Percentiles rank a stretch among this genome's conserved stretches.
These are phyloP conservation scores for Ethmia dodecea DNA, from an alignment of 2,888 invertebrate species.

Conservation along the genomic window DNA sequence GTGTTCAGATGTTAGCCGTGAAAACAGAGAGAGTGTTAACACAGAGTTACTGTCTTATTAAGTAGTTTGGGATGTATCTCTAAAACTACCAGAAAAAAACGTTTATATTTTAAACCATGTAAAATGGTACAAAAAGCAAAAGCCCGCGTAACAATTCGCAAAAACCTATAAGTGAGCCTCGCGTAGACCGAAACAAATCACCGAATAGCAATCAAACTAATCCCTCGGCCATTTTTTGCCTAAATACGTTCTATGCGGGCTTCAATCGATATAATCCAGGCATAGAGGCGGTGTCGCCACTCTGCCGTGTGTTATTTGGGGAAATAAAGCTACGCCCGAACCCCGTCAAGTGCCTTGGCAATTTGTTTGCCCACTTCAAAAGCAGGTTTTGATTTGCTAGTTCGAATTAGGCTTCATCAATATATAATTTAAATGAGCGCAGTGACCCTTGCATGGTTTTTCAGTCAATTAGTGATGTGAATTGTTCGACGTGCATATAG, in stretches of 20 bases:
- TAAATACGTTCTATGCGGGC: conserved; percentile 25
- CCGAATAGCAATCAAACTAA: conserved; percentile 34
- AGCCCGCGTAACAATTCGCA: no score
- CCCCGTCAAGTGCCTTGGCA: conserved; percentile 53
- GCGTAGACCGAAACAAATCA: conserved; percentile 22
- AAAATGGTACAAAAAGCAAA: no score
- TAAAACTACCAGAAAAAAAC: no score
- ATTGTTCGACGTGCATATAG: no score
- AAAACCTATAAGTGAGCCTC: conserved; percentile 26
- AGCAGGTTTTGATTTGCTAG: conserved; percentile 35
- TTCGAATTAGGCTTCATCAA: conserved; percentile 33
- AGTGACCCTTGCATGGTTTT: no score
- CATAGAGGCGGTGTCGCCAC: conserved; percentile 27
- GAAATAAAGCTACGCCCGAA: conserved; percentile 51
- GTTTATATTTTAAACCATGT: no score
- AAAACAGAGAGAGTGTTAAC: no score
- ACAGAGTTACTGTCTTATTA: no score
- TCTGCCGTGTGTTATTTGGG: conserved; percentile 48
- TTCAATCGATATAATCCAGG: conserved; percentile 55
- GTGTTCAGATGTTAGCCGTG: no score
- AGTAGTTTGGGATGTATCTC: no score
- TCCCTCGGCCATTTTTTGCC: conserved; percentile 33
- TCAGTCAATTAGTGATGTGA: no score
- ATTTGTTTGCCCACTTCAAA: conserved; percentile 64
- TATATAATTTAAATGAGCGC: no score